Evolutionary conservation across 2,113 vertebrate species (phyloP), one percentile per base, ranked within the genome.

Genomic region (Peromyscus polionotus): DNA sequence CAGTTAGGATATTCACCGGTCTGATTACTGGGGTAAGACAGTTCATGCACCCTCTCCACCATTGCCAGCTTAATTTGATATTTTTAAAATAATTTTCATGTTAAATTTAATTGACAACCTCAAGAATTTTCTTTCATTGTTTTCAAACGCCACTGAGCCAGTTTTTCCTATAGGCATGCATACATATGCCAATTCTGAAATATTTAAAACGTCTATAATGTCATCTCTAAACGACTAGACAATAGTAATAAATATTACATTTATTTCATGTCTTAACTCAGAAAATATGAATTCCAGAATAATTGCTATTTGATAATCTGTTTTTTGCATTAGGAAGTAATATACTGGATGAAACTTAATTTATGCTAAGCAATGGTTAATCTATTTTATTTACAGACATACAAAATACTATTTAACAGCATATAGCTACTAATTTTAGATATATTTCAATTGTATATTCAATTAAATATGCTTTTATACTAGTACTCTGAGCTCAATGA

Each of bases 381-480:
- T 67, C 22, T 22, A 48, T 14, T 51, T 57, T 76, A 86, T 70
- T 16, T 36, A 75, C 33, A 81, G 19, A 81, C 20, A 80, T 48
- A 28, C 81, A 26, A 83, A 11, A 70, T 51, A 65, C 7, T 70
- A 63, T 31, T 39, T 87, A n/a, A 68, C 3, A 90, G 1, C 4
- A 73, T 39, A 81, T 16, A 72, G 1, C 8, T 86, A 67, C 0
- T 83, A 80, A 81, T 24, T 92, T 54, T 51, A 10, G 17, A 45
- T 11, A 68, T 16, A 68, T 84, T 93, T 93, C 87, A 68, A 42
- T 48, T 93, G 81, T 93, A 33, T 86, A 45, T 93, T 93, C 87
- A 68, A 42, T 48, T 93, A 86, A 95, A 33, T 86, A 45, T n/a
- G 59, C 1, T 63, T 88, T 48, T 9, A 92, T 92, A 76, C 28